These are phyloP conservation scores for Drymodes brunneopygia DNA, from an alignment of 2,113 vertebrate species.

Conservation along the genomic window DNA sequence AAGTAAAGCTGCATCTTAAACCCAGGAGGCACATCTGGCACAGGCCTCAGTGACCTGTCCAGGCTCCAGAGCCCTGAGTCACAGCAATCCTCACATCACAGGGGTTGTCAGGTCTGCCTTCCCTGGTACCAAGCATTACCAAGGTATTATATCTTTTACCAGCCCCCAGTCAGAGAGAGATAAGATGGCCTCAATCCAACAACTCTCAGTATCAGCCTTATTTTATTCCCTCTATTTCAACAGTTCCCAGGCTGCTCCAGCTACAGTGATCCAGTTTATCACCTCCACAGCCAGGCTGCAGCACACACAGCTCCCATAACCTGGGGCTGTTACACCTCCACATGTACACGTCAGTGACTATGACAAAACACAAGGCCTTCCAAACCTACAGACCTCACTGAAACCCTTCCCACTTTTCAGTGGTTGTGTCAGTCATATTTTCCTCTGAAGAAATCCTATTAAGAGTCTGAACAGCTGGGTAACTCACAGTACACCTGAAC, in stretches of 20 bases:
- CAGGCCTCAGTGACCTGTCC: background rate
- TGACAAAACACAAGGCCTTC: rapidly evolving
- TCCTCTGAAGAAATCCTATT: background rate
- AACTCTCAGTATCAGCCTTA: background rate
- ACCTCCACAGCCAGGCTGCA: background rate
- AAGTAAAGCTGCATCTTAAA: background rate
- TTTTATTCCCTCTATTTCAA: background rate
- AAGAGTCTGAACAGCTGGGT: background rate
- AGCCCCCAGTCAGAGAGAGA: background rate
- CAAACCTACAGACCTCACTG: background rate
- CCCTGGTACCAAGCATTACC: background rate
- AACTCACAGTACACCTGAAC: background rate
- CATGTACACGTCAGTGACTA: rapidly evolving
- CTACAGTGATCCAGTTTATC: background rate
- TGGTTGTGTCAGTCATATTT: background rate
- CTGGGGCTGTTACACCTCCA: background rate
- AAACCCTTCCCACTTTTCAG: background rate
- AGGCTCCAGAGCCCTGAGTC: background rate
- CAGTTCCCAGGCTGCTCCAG: background rate
- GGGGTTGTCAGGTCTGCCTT: background rate
- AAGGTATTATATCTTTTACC: background rate
- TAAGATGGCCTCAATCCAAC: background rate
- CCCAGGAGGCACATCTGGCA: rapidly evolving
- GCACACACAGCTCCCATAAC: background rate
- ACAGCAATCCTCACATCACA: background rate